These are phyloP conservation scores for Dasypogon diadema DNA, from an alignment of 2,888 invertebrate species.

Conservation along the genomic window DNA sequence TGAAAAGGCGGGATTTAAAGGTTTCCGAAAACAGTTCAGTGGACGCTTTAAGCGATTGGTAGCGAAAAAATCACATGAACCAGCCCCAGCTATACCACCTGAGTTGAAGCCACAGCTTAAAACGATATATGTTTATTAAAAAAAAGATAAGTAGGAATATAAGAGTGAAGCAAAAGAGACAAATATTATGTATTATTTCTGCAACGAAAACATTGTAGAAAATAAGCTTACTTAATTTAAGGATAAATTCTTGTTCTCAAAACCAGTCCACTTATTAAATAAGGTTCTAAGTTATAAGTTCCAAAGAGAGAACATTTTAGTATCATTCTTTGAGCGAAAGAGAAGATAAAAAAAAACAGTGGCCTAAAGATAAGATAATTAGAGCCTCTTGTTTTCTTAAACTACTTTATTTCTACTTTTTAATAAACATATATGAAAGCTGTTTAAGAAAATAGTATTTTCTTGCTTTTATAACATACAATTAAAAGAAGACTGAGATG, in stretches of 20 bases:
- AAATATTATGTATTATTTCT: constrained; percentile 35
- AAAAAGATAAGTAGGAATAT: constrained; percentile 62
- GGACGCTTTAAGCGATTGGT: constrained; percentile 88
- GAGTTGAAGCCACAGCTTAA: constrained; percentile 89
- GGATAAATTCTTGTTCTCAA: constrained; percentile 25
- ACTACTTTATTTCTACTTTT: constrained; percentile 19
- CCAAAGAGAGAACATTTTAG: constrained; percentile 48
- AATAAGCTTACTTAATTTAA: constrained; percentile 9
- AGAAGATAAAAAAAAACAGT: constrained; percentile 24
- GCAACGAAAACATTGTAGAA: neutral
- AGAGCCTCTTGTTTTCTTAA: neutral
- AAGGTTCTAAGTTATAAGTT: constrained; percentile 42
- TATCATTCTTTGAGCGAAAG: constrained; percentile 26
- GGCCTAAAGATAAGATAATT: neutral
- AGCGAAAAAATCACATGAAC: constrained; percentile 85
- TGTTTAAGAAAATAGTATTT: neutral
- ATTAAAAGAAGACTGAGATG: constrained; percentile 46
- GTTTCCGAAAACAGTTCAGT: constrained; percentile 86
- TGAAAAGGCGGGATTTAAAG: constrained; percentile 81
- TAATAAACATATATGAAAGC: constrained; percentile 33
- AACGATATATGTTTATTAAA: constrained; percentile 88
- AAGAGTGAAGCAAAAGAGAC: neutral
- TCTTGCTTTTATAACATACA: neutral
- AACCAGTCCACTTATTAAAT: constrained; percentile 41
- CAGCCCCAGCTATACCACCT: constrained; percentile 86